Base-by-base conservation (phyloP, 2,888 invertebrate genomes). In the Ceraclea dissimilis region DNA sequence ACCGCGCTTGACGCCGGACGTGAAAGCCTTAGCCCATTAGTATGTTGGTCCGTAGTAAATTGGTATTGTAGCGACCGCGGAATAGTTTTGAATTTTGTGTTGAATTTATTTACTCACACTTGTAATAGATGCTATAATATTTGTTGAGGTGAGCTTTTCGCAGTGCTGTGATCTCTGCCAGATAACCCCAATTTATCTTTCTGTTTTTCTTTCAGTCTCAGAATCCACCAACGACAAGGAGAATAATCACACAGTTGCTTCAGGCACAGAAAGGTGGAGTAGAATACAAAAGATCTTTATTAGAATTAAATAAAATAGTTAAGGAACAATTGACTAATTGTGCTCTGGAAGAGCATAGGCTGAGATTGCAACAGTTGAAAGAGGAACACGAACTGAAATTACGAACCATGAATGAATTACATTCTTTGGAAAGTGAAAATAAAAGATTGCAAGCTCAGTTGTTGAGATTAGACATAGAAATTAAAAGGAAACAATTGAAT, bases 271-370 rank as follows among this genome's bases (percentile, higher is more conserved):
- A 50, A 17, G 49, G 55, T 19, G 54, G 54, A 18, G 20, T 58
- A 1, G 59, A 61, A 48, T 61, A 59, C 51, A 61, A 60, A 44
- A 39, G 58, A 26, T 60, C 61, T 1, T 52, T 61, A 50, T 47
- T 61, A 16, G 61, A 61, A 34, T 20, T 61, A 19, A 61, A 61
- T 31, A 53, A 54, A 46, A 19, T 61, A 5, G 61, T 61, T 11
- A 61, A 61, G 47, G 58, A 60, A 47, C 61, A 61, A 43, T 46
- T 61, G 46, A 58, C 59, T 13, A 56, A 59, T 34, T 61, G 58
- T 39, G 61, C 61, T 1, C 21, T 60, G 43, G 56, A 57, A 44
- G 61, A 61, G 31, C 61, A 61, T 43, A 52, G 55, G 18, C 21
- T 61, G 6, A 51, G 54, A 31, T 58, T 61, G 58, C 51, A 60